Percentiles rank a stretch among this genome's conserved stretches.
phyloP scores from a whole-genome alignment of 2,888 invertebrate species.

The Ctena decussata region DNA sequence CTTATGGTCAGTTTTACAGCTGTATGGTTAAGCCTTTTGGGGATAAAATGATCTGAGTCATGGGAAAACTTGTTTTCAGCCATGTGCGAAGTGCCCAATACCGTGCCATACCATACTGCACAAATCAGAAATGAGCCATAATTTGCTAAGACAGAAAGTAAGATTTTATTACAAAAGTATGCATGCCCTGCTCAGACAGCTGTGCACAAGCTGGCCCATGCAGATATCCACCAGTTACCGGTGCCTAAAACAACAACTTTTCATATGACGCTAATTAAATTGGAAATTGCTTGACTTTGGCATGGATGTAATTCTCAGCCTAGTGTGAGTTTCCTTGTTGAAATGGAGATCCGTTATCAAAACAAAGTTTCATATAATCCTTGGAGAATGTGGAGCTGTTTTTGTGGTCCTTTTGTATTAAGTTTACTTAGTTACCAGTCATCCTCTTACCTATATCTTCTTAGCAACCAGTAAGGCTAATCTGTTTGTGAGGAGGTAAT shows the following conservation, averaged over 20 bases:
- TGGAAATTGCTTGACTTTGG: neutral
- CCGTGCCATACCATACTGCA: no score
- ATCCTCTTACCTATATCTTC: neutral
- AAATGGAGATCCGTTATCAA: neutral
- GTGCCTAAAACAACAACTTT: no score
- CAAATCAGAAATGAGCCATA: no score
- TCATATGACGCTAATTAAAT: neutral
- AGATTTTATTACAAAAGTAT: no score
- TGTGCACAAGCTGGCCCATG: no score
- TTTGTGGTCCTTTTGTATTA: neutral
- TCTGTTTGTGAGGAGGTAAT: no score
- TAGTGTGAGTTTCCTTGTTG: constrained; percentile 1
- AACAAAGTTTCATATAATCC: neutral
- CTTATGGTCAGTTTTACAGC: neutral
- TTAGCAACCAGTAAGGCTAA: neutral
- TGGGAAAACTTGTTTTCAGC: no score
- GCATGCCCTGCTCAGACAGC: no score
- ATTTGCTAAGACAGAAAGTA: no score
- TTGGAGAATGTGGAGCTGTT: neutral
- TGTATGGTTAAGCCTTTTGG: neutral
- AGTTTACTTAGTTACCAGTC: neutral
- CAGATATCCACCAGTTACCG: no score
- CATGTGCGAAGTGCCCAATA: no score
- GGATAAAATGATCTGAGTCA: no score
- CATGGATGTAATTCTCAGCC: neutral